A percentile compares a stretch with the other conserved stretches of the same genome.
phyloP scores from a whole-genome alignment of 92 coral and sea anemone species.

The Meandrina meandrites region DNA sequence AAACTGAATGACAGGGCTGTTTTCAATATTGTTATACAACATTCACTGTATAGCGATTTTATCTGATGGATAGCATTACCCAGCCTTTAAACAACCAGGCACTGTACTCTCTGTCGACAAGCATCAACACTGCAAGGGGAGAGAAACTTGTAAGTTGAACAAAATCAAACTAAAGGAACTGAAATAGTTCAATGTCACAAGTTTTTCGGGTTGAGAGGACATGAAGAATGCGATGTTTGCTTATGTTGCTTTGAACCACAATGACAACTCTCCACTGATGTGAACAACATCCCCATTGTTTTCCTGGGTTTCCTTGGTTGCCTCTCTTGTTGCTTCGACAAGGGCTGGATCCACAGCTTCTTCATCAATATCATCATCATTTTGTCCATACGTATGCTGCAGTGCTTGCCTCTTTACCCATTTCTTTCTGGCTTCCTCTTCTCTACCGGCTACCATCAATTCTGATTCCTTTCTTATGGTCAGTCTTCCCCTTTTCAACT shows the following conservation, averaged over 20 bases:
- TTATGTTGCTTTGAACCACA: constrained; percentile 36
- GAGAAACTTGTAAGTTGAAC: no score
- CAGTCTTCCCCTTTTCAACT: constrained; percentile 16
- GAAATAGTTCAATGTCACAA: no score
- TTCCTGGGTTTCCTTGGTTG: background rate
- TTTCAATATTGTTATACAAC: no score
- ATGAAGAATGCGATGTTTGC: constrained; percentile 16
- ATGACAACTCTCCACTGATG: constrained; percentile 16
- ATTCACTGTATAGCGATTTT: no score
- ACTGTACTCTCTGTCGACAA: no score
- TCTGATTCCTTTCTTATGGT: constrained; percentile 21
- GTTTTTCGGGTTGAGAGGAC: constrained; percentile 28
- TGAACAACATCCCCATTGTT: background rate
- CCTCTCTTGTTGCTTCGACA: background rate
- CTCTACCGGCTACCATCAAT: constrained; percentile 53
- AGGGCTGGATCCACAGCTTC: no score
- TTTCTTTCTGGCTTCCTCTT: constrained; percentile 38
- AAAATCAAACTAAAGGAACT: no score
- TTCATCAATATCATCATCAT: background rate
- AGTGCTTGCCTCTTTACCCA: constrained; percentile 46
- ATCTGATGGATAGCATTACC: no score
- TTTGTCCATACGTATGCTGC: constrained; percentile 45
- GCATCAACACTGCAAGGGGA: no score
- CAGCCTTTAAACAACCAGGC: no score
- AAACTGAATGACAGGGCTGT: no score